Percentiles rank a stretch among this genome's conserved stretches.
These are phyloP conservation scores for Thalpophila matura DNA, from an alignment of 2,888 invertebrate species.

Conservation along the genomic window DNA sequence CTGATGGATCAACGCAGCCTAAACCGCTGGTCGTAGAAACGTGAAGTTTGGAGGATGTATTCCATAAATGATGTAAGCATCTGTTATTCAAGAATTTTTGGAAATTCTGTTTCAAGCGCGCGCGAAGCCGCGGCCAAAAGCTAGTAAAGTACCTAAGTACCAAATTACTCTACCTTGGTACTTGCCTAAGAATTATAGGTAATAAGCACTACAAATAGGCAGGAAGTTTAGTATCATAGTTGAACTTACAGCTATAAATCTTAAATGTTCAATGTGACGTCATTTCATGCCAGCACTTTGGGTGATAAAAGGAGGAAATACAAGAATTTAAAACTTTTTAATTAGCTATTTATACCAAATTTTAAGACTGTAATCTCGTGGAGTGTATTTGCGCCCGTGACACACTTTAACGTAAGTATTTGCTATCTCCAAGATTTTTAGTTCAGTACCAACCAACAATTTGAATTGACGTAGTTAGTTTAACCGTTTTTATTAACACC, in stretches of 20 bases:
- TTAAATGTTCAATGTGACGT: not conserved
- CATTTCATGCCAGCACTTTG: not conserved
- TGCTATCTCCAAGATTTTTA: constrained; percentile 60
- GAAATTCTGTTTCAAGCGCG: too few relatives aligned
- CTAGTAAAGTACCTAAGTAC: too few relatives aligned
- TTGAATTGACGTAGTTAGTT: constrained; percentile 63
- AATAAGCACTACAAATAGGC: constrained; percentile 7
- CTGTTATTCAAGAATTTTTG: too few relatives aligned
- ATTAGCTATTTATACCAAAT: constrained; percentile 19
- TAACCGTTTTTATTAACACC: constrained; percentile 74
- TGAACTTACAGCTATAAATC: not conserved
- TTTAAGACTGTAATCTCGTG: constrained; percentile 33
- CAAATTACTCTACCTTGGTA: too few relatives aligned
- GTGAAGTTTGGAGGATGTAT: too few relatives aligned
- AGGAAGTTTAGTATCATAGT: not conserved
- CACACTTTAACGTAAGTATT: constrained; percentile 60
- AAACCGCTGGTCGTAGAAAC: too few relatives aligned
- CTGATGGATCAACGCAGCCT: too few relatives aligned
- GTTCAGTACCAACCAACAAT: constrained; percentile 53
- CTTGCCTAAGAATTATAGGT: not conserved
- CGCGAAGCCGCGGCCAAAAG: too few relatives aligned
- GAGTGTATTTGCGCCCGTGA: constrained; percentile 59
- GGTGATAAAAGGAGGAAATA: not conserved
- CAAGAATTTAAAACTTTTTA: constrained; percentile 2
- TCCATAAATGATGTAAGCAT: too few relatives aligned